These are phyloP conservation scores for Bubo blakistoni DNA, from an alignment of 2,113 vertebrate species.

Conservation along the genomic window DNA sequence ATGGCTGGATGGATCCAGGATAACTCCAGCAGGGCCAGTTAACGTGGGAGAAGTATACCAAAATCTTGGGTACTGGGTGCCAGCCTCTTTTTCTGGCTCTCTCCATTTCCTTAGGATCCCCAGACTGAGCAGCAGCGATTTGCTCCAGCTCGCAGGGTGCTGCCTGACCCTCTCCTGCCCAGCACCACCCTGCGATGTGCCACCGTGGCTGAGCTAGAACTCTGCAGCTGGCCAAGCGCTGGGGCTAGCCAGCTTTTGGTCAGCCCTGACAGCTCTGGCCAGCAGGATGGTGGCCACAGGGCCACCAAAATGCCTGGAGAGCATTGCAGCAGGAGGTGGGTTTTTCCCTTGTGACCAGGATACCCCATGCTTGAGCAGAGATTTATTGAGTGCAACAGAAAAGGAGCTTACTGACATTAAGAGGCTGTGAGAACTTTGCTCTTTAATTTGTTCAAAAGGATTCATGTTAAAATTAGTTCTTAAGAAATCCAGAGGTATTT, in stretches of 20 bases:
- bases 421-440: background rate
- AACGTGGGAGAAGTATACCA: fast-evolving
- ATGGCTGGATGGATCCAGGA: background rate
- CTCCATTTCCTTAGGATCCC: background rate
- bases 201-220: fast-evolving
- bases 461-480: background rate
- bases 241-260: background rate
- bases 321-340: background rate
- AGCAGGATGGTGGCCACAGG: background rate
- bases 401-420: background rate
- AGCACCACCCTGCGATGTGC: fast-evolving
- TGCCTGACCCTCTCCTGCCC: background rate
- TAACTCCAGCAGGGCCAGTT: background rate
- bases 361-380: fast-evolving
- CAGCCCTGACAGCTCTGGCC: background rate
- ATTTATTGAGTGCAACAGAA: background rate
- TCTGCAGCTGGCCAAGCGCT: background rate
- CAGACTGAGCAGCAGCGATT: background rate
- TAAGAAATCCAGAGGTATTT: background rate
- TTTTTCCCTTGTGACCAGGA: background rate
- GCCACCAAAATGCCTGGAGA: background rate
- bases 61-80: fast-evolving
- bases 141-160: background rate
- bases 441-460: background rate
- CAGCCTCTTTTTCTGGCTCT: background rate